Percentiles rank a stretch among this genome's conserved stretches.
Evolutionary conservation across 37 sponge, comb jelly and placozoan species (phyloP).

Genomic region (Lycopodina hypogea): DNA sequence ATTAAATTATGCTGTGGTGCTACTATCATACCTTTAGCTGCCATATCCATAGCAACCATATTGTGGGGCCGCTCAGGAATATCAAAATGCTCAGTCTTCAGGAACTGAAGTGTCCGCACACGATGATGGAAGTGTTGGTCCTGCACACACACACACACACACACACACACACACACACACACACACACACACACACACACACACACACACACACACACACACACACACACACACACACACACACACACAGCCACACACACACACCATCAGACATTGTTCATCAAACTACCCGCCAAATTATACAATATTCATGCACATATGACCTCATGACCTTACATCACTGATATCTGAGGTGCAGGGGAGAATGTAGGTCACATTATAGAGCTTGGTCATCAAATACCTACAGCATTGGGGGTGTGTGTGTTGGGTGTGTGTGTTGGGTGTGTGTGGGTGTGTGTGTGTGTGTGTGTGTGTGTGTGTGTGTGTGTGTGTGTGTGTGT

Average conservation of each 20-base stretch:
- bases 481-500: no score
- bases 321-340: slow-evolving; percentile 38
- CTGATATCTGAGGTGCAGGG: slow-evolving; percentile 50
- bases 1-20: not conserved
- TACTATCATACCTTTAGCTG: slow-evolving; percentile 30
- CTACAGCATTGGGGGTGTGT: slow-evolving; percentile 5
- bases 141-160: slow-evolving; percentile 22
- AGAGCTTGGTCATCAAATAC: slow-evolving; percentile 54
- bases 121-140: slow-evolving; percentile 57
- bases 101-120: slow-evolving; percentile 54
- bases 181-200: slow-evolving; percentile 8
- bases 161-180: slow-evolving; percentile 7
- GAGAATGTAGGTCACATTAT: slow-evolving; percentile 45
- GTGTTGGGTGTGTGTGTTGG: no score
- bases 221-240: slow-evolving; percentile 21
- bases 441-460: not conserved
- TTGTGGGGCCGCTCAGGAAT: slow-evolving; percentile 43
- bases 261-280: no score
- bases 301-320: no score
- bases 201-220: slow-evolving; percentile 9
- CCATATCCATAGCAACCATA: slow-evolving; percentile 32
- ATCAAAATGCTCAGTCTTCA: slow-evolving; percentile 52
- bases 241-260: no score
- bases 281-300: no score
- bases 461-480: not conserved